A percentile compares a stretch with the other conserved stretches of the same genome.
phyloP scores from a whole-genome alignment of 2,113 vertebrate species.

The Chionodraco myersi region DNA sequence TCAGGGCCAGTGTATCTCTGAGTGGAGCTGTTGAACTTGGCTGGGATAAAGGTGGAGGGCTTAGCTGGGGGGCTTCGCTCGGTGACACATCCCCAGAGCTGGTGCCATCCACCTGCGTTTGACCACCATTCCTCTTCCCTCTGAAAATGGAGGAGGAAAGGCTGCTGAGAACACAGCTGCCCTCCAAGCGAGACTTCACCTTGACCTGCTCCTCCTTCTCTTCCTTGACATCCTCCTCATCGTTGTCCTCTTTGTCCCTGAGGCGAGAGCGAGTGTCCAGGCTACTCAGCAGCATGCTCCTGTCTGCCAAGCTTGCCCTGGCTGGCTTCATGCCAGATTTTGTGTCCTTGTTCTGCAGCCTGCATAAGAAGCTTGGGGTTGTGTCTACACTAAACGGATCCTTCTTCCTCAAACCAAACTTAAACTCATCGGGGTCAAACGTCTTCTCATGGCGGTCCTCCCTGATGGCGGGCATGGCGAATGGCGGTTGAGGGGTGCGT shows the following conservation, averaged over 20 bases:
- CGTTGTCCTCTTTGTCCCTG: conserved; percentile 72
- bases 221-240: conserved; percentile 45
- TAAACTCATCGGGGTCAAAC: conserved; percentile 90
- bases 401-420: conserved; percentile 89
- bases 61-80: conserved; percentile 51
- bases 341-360: conserved; percentile 82
- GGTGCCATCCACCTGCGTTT: conserved; percentile 65
- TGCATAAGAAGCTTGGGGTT: conserved; percentile 69
- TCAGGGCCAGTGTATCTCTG: conserved; percentile 15
- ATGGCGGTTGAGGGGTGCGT: conserved; percentile 86
- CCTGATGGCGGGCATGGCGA: conserved; percentile 92
- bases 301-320: conserved; percentile 85
- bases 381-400: conserved; percentile 66
- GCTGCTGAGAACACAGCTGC: conserved; percentile 89
- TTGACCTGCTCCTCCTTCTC: conserved; percentile 63
- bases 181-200: conserved; percentile 89
- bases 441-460: conserved; percentile 92
- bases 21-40: conserved; percentile 21
- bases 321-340: conserved; percentile 84
- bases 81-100: conserved; percentile 68
- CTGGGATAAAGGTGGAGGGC: conserved; percentile 42
- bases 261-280: conserved; percentile 75
- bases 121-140: conserved; percentile 76
- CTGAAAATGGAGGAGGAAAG: conserved; percentile 75
- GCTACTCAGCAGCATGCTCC: conserved; percentile 87